Evolutionary conservation across 2,888 invertebrate species (phyloP).

Genomic region (Crepidodera aurea): DNA sequence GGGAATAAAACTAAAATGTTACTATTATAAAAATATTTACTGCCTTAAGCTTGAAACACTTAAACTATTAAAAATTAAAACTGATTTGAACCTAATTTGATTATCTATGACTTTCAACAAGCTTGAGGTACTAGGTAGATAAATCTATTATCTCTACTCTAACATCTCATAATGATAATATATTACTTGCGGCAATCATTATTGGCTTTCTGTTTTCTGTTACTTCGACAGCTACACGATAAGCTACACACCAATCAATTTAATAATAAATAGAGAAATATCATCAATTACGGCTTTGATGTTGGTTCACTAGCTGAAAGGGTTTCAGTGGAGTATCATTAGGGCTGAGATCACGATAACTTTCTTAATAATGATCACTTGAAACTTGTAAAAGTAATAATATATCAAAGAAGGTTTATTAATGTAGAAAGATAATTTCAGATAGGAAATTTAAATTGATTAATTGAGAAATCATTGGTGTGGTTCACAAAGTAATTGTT

Average conservation of each 20-base stretch:
- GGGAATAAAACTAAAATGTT: too few relatives aligned
- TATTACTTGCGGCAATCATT: conserved; percentile 25
- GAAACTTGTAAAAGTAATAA: too few relatives aligned
- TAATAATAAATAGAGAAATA: conserved; percentile 15
- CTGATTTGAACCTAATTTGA: neutral
- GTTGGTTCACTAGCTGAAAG: conserved; percentile 3
- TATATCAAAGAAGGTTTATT: too few relatives aligned
- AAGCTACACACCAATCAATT: conserved; percentile 24
- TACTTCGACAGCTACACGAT: conserved; percentile 15
- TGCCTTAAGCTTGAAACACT: too few relatives aligned
- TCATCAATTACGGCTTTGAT: conserved; percentile 19
- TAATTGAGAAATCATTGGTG: too few relatives aligned
- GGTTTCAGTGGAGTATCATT: neutral
- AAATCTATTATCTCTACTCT: conserved; percentile 14
- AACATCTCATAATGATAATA: conserved; percentile 26
- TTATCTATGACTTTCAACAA: neutral
- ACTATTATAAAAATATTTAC: too few relatives aligned
- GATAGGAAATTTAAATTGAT: too few relatives aligned
- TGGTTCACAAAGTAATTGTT: too few relatives aligned
- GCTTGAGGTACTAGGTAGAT: neutral
- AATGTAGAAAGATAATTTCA: too few relatives aligned
- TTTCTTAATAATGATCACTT: too few relatives aligned
- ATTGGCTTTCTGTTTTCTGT: conserved; percentile 15
- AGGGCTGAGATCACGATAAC: too few relatives aligned
- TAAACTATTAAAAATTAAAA: too few relatives aligned